Conservation (phyloP, 2,113 vertebrate species). For the Pardalotus punctatus region DNA sequence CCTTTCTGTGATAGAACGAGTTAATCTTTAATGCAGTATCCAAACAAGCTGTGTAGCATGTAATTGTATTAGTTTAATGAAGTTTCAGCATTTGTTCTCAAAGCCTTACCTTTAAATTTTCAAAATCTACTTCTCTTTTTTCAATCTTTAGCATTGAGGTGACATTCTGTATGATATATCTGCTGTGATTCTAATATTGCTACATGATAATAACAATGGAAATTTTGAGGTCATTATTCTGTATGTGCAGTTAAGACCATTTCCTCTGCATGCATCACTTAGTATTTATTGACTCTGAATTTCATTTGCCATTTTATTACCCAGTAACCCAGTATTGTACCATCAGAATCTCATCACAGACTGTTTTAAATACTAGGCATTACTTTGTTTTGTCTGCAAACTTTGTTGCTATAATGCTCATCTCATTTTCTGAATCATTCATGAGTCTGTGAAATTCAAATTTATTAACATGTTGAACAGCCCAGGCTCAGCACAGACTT, state of each 20-base stretch:
- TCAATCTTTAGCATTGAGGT: not conserved
- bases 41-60: not conserved
- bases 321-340: not conserved
- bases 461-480: not conserved
- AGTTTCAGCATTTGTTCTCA: not conserved
- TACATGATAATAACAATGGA: not conserved
- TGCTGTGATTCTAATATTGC: not conserved
- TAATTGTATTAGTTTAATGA: not conserved
- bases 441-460: not conserved
- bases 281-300: not conserved
- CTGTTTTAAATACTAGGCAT: not conserved
- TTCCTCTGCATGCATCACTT: conserved; percentile 14
- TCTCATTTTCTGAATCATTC: not conserved
- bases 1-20: not conserved
- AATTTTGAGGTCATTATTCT: not conserved
- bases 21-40: not conserved
- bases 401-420: not conserved
- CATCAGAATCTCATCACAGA: not conserved
- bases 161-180: not conserved
- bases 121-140: not conserved
- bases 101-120: not conserved
- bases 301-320: conserved; percentile 34
- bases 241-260: not conserved
- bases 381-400: conserved; percentile 17
- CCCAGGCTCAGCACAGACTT: not conserved